Base-by-base conservation (phyloP, 2,797 vertebrate genomes). In the Thripadectes ignobilis region DNA sequence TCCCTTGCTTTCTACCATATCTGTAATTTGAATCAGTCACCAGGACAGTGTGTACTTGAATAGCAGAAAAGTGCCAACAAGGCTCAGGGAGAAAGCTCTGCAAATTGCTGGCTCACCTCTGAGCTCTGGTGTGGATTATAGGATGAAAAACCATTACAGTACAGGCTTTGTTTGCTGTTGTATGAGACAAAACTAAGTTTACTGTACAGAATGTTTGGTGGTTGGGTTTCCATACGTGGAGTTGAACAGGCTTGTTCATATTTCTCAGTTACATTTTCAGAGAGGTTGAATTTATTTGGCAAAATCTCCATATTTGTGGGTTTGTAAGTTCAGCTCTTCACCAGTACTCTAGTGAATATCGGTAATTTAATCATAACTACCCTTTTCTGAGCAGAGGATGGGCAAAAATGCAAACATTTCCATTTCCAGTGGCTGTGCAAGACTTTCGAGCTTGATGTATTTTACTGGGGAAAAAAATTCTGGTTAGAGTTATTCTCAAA, bases 141-240 rank as follows among this genome's bases (percentile, higher is more conserved):
- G 96, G 96, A 97, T 97, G 95, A 97, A 83, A 97, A 95, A 80
- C 92, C 96, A 97, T 97, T 97, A 97, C 95, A 96, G 95, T 92
- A 69, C 85, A 95, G 6, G 88, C 89, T 96, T 95, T 97, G 92
- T 97, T 97, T 97, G 96, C 95, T 90, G 74, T 96, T 72, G 36
- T 84, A 51, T 88, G 94, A 97, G 95, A 84, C 92, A 92, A 97
- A 97, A 96, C 91, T 75, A 94, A 95, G 95, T 96, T 97, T 96
- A 91, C 83, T 51, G 75, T 66, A 75, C 18, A 71, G 85, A 95
- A 71, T 61, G 81, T 85, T 96, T 95, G 88, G 74, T 79, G 80
- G 85, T 52, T 95, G 94, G 67, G 83, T 96, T 96, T 95, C 96
- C 71, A 89, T 45, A 45, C 46, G 55, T 1, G 3, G 63, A 88